Percentiles rank a stretch among this genome's conserved stretches.
phyloP scores from a whole-genome alignment of 1,140 invertebrate genomes.

The Drosophila miranda region DNA sequence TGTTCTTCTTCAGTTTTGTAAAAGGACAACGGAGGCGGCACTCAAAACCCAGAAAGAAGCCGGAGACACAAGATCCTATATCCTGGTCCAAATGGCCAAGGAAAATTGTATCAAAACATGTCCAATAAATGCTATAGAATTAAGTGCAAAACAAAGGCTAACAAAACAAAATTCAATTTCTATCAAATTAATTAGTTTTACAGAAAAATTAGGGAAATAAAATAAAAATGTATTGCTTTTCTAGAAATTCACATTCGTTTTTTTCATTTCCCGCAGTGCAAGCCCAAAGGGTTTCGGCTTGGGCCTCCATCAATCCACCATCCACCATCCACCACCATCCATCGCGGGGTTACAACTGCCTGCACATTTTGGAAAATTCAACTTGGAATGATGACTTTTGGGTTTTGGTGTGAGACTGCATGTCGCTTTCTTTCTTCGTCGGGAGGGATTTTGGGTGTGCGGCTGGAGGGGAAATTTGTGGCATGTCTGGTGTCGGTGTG shows the following conservation, averaged over 20 bases:
- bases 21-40: conserved; percentile 69
- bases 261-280: conserved; percentile 45
- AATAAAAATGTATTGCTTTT: conserved; percentile 30
- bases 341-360: not conserved
- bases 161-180: conserved; percentile 71
- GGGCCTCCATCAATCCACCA: too few relatives aligned
- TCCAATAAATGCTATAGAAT: conserved; percentile 42
- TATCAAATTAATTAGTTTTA: conserved; percentile 72
- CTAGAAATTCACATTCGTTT: conserved; percentile 42
- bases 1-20: conserved; percentile 48
- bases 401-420: conserved; percentile 45
- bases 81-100: conserved; percentile 24
- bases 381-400: conserved; percentile 68
- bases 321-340: not conserved
- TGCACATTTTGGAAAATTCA: conserved; percentile 40
- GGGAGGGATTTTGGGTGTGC: not conserved
- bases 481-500: conserved; percentile 1
- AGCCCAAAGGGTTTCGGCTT: conserved; percentile 38
- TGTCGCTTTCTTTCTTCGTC: conserved; percentile 41
- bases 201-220: conserved; percentile 29
- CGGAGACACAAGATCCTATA: conserved; percentile 41
- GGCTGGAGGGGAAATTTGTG: not conserved
- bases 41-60: conserved; percentile 67
- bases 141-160: conserved; percentile 24
- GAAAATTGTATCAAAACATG: conserved; percentile 13